Conservation (phyloP, 23 tunicate species). For the Halocynthia aurantium region DNA sequence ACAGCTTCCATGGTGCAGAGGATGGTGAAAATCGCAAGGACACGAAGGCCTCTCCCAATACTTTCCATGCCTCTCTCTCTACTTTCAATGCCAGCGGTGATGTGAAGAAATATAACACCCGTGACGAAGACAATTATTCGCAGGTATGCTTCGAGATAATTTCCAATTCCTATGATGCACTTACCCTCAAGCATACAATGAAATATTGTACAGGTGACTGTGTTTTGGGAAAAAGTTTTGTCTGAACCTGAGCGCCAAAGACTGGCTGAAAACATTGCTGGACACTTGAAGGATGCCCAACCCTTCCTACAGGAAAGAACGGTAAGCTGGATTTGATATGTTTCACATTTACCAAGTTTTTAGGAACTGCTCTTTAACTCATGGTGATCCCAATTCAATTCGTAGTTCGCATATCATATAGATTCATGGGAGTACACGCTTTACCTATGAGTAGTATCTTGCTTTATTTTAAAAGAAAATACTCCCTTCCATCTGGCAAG, state of each 20-base stretch:
- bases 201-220: conserved; percentile 38
- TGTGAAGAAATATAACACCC: conserved; percentile 61
- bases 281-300: conserved; percentile 84
- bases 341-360: not conserved
- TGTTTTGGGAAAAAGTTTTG: conserved; percentile 69
- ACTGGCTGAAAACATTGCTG: conserved; percentile 90
- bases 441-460: too few species aligned
- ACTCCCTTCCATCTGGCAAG: too few species aligned
- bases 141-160: conserved; percentile 38
- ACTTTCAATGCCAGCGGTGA: conserved; percentile 43
- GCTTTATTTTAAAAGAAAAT: too few species aligned
- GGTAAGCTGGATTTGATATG: conserved; percentile 32
- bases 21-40: conserved; percentile 43
- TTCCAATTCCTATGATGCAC: not conserved
- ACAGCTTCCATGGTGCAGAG: conserved; percentile 88
- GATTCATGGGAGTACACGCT: too few species aligned
- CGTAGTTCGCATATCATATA: not conserved
- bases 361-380: too few species aligned
- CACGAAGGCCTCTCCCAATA: too few species aligned
- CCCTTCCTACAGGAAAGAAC: conserved; percentile 78
- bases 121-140: conserved; percentile 86
- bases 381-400: too few species aligned
- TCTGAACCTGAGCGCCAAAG: conserved; percentile 66
- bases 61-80: not conserved
- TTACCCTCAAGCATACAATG: not conserved